A percentile compares a stretch with the other conserved stretches of the same genome.
These are phyloP conservation scores for Galaxias olidus DNA, from an alignment of 2,797 vertebrate species.

Conservation along the genomic window DNA sequence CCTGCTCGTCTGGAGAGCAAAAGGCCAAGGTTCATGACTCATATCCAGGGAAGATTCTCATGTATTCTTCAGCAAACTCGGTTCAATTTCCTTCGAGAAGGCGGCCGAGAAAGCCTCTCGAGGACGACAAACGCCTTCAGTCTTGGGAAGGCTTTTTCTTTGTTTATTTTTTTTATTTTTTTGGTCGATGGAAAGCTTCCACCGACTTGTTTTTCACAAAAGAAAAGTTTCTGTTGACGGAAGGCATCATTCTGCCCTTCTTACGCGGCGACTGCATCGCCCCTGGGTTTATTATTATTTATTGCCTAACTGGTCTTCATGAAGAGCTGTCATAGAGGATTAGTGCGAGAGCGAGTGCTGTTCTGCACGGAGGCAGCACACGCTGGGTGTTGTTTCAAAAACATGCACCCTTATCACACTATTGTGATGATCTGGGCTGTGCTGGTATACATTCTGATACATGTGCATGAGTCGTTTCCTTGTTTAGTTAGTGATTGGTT, in stretches of 20 bases:
- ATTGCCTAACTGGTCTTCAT: constrained; percentile 32
- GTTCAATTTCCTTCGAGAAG: constrained; percentile 45
- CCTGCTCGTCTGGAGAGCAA: constrained; percentile 21
- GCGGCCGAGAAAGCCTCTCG: constrained; percentile 24
- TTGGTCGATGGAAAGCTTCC: not conserved
- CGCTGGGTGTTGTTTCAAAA: constrained; percentile 46
- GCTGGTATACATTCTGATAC: not conserved
- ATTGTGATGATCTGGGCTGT: constrained; percentile 26
- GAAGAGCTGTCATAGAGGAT: constrained; percentile 49
- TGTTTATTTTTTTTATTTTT: too few relatives aligned
- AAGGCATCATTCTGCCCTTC: constrained; percentile 42
- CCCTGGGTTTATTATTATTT: constrained; percentile 14
- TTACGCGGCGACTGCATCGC: constrained; percentile 16
- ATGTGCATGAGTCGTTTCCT: not conserved
- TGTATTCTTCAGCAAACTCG: constrained; percentile 5
- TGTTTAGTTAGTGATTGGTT: too few relatives aligned
- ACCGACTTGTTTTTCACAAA: not conserved
- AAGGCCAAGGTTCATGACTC: constrained; percentile 32
- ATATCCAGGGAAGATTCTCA: not conserved
- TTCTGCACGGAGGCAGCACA: constrained; percentile 32
- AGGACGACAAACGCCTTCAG: not conserved
- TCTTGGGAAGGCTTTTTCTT: not conserved
- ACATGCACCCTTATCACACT: constrained; percentile 34
- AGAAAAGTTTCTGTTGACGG: not conserved
- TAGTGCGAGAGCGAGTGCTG: constrained; percentile 35